These are phyloP conservation scores for Geotrupes spiniger DNA, from an alignment of 2,888 invertebrate species.

Conservation along the genomic window DNA sequence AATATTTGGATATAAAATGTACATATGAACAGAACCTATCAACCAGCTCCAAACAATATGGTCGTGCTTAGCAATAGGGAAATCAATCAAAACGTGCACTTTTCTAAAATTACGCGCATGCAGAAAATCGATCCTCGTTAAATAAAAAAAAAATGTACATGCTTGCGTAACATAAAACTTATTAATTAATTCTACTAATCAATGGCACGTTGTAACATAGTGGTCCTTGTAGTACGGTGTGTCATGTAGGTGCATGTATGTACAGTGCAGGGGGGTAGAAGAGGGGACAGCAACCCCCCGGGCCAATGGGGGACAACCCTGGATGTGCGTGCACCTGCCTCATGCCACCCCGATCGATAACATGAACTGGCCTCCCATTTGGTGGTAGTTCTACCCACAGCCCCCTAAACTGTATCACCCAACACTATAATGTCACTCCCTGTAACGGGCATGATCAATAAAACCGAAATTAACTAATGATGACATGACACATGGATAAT, in stretches of 20 bases:
- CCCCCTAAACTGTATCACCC: constrained; percentile 30
- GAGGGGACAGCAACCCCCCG: constrained; percentile 33
- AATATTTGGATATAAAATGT: too few species aligned
- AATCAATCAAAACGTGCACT: too few species aligned
- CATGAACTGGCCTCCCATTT: constrained; percentile 34
- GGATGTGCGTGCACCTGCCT: constrained; percentile 44
- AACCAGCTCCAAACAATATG: too few species aligned
- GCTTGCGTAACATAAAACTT: not conserved
- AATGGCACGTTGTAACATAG: constrained; percentile 17
- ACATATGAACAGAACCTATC: too few species aligned
- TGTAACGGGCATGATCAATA: constrained; percentile 26
- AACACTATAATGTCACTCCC: constrained; percentile 27
- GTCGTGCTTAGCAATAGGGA: too few species aligned
- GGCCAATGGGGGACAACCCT: constrained; percentile 35
- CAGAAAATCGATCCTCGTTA: too few species aligned
- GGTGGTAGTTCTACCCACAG: constrained; percentile 32
- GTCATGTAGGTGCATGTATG: constrained; percentile 13
- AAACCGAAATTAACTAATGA: constrained; percentile 32
- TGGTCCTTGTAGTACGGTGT: constrained; percentile 11
- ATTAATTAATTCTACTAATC: constrained; percentile 16
- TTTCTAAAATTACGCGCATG: too few species aligned
- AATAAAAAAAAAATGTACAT: too few species aligned
- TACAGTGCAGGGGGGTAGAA: constrained; percentile 24
- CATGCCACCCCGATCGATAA: constrained; percentile 39
- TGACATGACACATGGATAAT: constrained; percentile 5